Base-by-base conservation (phyloP, 2,888 invertebrate species). In the Phaedon cochleariae region DNA sequence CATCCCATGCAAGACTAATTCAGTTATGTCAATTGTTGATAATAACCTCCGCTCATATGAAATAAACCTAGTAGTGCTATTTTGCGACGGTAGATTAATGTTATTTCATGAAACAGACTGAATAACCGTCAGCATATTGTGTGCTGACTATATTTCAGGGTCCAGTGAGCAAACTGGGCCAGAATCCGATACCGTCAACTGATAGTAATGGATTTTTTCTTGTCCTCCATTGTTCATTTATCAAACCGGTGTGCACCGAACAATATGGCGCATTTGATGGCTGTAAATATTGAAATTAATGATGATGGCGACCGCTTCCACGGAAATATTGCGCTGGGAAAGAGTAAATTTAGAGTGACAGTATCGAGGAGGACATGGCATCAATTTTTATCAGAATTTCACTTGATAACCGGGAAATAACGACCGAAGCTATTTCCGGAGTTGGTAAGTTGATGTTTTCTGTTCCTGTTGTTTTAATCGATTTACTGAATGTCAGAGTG, bases 211-310 rank as follows among this genome's bases (percentile, higher is more conserved):
- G 22, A 54, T 61, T 54, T 65, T 70, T 67, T 59, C 45, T 62
- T 62, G 46, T 17, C 59, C 49, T 53, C 18, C 59, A 52, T 61
- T 62, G 55, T 31, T 63, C 67, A 67, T 69, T 69, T 67, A 69
- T 67, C 69, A 69, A 59, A 65, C 59, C 26, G 62, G 62, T 53
- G 22, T 62, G 51, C 34, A 18, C 46, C 15, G 31, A 45, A 59
- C 70, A 65, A 61, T 65, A 64, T 62, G 67, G 60, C 64, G 65
- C 64, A 41, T 53, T 53, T 48, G 15, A 51, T 45, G 58, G 65
- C 67, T 60, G 64, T 63, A 61, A 64, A 66, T 70, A 68, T 68
- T 63, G 62, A 68, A 70, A 70, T 70, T 70, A 65, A 70, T 70
- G 70, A 70, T 65, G 49, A 60, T 37, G 62, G 17, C 59, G 59